Base-by-base conservation (phyloP, 2,113 vertebrate species). In the Pipa parva region DNA sequence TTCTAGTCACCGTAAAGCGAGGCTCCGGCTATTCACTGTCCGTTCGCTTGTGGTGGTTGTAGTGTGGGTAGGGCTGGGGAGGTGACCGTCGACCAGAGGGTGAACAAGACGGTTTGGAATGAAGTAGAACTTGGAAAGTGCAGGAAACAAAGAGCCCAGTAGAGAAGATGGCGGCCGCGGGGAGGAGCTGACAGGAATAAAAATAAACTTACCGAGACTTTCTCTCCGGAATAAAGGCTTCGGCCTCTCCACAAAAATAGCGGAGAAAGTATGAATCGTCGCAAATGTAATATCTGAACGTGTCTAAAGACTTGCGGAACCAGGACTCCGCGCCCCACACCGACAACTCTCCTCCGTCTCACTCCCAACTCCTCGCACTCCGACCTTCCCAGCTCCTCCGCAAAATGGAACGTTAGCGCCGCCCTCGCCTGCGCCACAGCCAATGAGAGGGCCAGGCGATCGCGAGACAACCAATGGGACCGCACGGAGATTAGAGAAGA, bases 171-270 rank as follows among this genome's bases (percentile, higher is more conserved):
- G 66, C 66, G 66, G 3, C 57, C 12, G 18, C 4, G 49, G 29
- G 66, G 64, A 20, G 66, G 58, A 24, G 66, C 46, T 3, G 9
- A 3, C 7, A 20, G 7, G 10, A 8, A 18, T 20, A 5, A 27
- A 25, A 56, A 29, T 2, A 6, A 24, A 61, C 66, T 70, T 45
- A 70, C 66, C 58, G 15, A 52, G 49, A 70, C 66, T 70, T n/a
- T 61, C 57, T 28, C 36, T 25, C 20, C 29, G 26, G 25, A 20
- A 0, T 3, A 25, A 21, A 8, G 11, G 33, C 9, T 48, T 61
- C 65, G 18, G 29, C 29, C 29, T 49, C 46, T 22, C 46, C 28
- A 15, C 65, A 15, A 26, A 22, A 7, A 20, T 27, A 45, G 39
- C 39, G 17, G 39, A 42, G 17, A 18, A 17, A 1, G 17, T n/a